phyloP scores from a whole-genome alignment of 2,797 vertebrate genomes.

The Garrulus glandarius region DNA sequence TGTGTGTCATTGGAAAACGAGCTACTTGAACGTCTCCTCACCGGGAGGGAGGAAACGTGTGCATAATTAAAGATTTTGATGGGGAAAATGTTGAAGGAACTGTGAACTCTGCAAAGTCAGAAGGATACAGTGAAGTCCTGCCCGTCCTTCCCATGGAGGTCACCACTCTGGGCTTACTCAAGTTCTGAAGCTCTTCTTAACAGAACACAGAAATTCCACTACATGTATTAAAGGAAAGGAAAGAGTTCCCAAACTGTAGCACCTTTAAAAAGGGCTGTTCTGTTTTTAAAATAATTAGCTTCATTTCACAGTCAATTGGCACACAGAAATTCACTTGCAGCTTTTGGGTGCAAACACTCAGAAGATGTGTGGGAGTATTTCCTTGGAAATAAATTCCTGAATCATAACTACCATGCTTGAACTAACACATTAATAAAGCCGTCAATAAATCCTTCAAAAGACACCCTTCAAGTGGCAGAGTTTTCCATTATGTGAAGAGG shows the following conservation, averaged over 20 bases:
- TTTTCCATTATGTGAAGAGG: not conserved
- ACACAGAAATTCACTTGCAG: not conserved
- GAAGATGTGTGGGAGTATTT: slow-evolving; percentile 31
- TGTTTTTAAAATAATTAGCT: not conserved
- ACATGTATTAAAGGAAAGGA: fast-evolving
- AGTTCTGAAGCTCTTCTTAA: not conserved
- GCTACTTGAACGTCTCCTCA: not conserved
- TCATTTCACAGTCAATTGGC: slow-evolving; percentile 1
- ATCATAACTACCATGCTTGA: not conserved
- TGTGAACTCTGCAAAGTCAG: not conserved
- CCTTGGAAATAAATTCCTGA: slow-evolving; percentile 44
- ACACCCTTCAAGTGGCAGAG: not conserved
- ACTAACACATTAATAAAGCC: not conserved
- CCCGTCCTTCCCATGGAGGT: not conserved
- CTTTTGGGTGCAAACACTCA: not conserved
- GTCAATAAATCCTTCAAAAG: not conserved
- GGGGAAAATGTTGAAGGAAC: not conserved
- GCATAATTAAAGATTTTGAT: not conserved
- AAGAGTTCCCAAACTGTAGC: not conserved
- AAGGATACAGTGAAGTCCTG: fast-evolving
- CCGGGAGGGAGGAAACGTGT: not conserved
- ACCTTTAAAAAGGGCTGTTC: not conserved
- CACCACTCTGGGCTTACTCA: not conserved
- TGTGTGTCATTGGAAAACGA: not conserved
- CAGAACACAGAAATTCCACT: not conserved